A percentile compares a stretch with the other conserved stretches of the same genome.
Evolutionary conservation across 2,113 vertebrate species (phyloP).

Genomic region (Labeo rohita): DNA sequence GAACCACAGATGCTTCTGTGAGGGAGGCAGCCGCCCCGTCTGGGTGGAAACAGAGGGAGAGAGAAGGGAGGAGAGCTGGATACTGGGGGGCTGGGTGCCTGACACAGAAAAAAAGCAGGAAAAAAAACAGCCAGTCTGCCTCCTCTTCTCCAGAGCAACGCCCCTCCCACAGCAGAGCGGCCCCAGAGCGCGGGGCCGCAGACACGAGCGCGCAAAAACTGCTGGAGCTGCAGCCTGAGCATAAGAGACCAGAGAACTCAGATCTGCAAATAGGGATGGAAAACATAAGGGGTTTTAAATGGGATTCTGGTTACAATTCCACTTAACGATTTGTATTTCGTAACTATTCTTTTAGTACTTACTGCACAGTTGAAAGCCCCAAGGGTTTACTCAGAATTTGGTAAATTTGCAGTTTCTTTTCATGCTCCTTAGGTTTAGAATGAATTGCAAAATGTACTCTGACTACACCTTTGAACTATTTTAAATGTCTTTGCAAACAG

Average conservation of each 20-base stretch:
- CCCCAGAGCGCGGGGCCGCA: background rate
- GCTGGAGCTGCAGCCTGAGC: conserved; percentile 2
- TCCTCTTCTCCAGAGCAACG: conserved; percentile 59
- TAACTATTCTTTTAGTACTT: too few species aligned
- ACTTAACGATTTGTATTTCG: too few species aligned
- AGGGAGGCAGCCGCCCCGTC: conserved; percentile 71
- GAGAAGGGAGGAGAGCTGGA: conserved; percentile 38
- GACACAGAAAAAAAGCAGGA: background rate
- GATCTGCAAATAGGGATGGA: background rate
- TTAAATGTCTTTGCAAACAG: too few species aligned
- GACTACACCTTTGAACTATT: too few species aligned
- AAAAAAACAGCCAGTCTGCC: conserved; percentile 53
- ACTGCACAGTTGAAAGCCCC: too few species aligned
- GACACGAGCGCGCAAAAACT: background rate
- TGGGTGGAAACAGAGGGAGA: conserved; percentile 45
- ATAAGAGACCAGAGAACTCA: background rate
- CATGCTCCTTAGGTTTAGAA: too few species aligned
- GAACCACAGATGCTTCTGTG: conserved; percentile 72
- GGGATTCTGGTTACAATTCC: background rate
- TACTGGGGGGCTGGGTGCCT: conserved; percentile 43
- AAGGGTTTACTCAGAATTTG: too few species aligned
- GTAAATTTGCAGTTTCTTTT: too few species aligned
- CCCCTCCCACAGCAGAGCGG: conserved; percentile 58
- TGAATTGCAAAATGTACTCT: too few species aligned
- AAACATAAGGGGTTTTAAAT: background rate